A percentile compares a stretch with the other conserved stretches of the same genome.
Conservation (phyloP, 2,888 invertebrate species). For the Lepidonotus clava region DNA sequence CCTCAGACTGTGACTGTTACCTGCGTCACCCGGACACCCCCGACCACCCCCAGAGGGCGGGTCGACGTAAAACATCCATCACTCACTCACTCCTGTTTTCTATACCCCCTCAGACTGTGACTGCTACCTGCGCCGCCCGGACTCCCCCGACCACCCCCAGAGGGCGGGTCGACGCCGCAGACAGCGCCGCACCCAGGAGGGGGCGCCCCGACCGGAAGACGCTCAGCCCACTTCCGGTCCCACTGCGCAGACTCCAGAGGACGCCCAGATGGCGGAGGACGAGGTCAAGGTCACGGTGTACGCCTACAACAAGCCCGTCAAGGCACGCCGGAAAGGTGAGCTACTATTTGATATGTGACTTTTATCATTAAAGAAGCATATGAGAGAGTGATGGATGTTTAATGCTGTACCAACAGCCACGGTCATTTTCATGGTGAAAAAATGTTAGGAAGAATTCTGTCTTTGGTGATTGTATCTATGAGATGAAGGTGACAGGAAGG, state of each 20-base stretch:
- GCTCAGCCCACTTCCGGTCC: not conserved
- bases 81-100: no score
- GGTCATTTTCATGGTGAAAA: no score
- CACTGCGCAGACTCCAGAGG: not conserved
- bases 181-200: not conserved
- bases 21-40: no score
- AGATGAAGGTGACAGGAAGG: no score
- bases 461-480: no score
- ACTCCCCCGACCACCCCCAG: not conserved
- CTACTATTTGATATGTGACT: not conserved
- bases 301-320: constrained; percentile 47
- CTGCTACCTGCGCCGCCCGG: not conserved
- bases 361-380: no score
- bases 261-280: not conserved
- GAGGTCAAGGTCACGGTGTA: constrained; percentile 37
- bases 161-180: not conserved
- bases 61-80: no score
- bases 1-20: no score
- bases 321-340: constrained; percentile 25
- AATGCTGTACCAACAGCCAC: no score
- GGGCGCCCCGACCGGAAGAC: not conserved
- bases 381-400: no score
- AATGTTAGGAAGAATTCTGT: no score
- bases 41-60: no score
- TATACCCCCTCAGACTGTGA: not conserved